Conservation (phyloP, 1,140 invertebrate genomes). For the Ips nitidus region DNA sequence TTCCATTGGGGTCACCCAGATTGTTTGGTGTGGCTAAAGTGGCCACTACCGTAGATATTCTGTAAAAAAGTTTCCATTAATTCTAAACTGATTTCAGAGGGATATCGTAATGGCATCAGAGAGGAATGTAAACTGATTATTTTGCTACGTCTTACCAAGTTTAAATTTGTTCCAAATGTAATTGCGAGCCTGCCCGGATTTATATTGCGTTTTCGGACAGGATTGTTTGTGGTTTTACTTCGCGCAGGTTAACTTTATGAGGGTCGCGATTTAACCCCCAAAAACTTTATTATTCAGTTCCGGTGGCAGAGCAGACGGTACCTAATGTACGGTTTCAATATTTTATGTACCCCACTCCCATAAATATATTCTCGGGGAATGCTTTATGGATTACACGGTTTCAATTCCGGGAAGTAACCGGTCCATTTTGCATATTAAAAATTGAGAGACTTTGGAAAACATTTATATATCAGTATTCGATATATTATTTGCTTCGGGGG, state of each 20-base stretch:
- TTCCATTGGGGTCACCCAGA: conserved; percentile 69
- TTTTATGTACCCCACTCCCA: background rate
- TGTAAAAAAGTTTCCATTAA: conserved; percentile 43
- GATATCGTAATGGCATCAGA: too few species aligned
- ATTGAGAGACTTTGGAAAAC: too few species aligned
- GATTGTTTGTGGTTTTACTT: conserved; percentile 22
- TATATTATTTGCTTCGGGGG: too few species aligned
- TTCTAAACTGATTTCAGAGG: background rate
- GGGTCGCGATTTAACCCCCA: conserved; percentile 15
- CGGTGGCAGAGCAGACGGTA: conserved; percentile 10
- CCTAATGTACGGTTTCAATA: conserved; percentile 5
- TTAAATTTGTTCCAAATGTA: conserved; percentile 3
- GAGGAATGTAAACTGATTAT: too few species aligned
- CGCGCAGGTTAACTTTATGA: conserved; percentile 15
- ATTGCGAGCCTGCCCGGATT: conserved; percentile 10
- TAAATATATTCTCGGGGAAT: too few species aligned
- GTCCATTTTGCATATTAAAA: too few species aligned
- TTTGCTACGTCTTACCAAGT: background rate
- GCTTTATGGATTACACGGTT: too few species aligned
- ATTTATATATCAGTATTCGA: too few species aligned
- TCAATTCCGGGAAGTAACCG: too few species aligned
- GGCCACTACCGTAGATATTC: conserved; percentile 58
- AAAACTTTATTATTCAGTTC: conserved; percentile 25
- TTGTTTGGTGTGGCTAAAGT: conserved; percentile 58
- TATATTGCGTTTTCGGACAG: conserved; percentile 14